Evolutionary conservation across 2,113 vertebrate genomes (phyloP).

Genomic region (Sardina pilchardus): DNA sequence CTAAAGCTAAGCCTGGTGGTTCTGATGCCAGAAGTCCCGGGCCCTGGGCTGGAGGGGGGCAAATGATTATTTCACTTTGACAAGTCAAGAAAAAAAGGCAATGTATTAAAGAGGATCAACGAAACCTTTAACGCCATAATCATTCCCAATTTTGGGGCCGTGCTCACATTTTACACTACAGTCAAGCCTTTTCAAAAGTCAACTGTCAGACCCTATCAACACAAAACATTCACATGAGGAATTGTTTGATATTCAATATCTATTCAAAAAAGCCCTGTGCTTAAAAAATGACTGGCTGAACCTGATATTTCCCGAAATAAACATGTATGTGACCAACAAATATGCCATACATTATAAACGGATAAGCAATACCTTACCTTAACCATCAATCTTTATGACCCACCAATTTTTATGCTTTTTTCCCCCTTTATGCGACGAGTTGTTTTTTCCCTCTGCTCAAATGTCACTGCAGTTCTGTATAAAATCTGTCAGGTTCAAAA

Average conservation of each 20-base stretch:
- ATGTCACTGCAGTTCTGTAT: neutral
- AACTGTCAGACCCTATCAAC: neutral
- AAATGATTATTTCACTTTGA: constrained; percentile 13
- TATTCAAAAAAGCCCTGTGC: neutral
- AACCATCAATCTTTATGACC: neutral
- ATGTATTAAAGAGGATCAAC: neutral
- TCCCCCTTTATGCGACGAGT: neutral
- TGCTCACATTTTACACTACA: neutral
- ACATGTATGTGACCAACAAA: no score
- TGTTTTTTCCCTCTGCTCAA: neutral
- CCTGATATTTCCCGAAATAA: neutral
- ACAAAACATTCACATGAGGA: neutral
- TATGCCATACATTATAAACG: neutral
- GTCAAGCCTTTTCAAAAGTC: neutral
- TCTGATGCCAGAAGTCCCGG: neutral
- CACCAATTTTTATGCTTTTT: neutral
- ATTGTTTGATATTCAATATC: neutral
- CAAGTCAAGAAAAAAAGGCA: neutral
- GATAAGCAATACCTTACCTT: neutral
- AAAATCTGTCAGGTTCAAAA: no score
- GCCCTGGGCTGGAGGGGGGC: neutral
- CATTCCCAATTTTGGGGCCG: neutral
- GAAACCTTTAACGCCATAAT: neutral
- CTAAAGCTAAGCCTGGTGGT: neutral
- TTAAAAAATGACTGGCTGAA: neutral